Evolutionary conservation across 1,140 invertebrate genomes (phyloP), one percentile per base, ranked within the genome.

Genomic region (Pseudomyrmex gracilis): DNA sequence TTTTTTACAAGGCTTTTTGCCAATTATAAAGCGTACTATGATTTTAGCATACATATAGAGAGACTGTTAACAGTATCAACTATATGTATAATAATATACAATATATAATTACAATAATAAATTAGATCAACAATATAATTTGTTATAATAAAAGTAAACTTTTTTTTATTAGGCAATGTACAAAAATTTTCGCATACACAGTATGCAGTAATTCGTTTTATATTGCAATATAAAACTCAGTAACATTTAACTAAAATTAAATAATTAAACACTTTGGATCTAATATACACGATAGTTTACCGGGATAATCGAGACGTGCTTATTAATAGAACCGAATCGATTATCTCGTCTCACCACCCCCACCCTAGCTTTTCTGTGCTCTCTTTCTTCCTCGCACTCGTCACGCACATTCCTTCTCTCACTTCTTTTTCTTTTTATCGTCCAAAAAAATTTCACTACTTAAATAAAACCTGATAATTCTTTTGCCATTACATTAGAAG

Each of bases 161-260:
- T 64, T 17, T 66, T 68, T 74, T 82, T 80, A 80, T 82, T 80
- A 76, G 24, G 70, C 45, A 82, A 82, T 61, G 73, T 89, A 89
- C 73, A 90, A 90, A 87, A 90, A 71, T 61, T 57, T 76, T 78
- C 51, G 87, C 90, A 91, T 91, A 91, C 90, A 91, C 86, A 73
- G 90, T 91, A 91, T 91, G 90, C 89, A 90, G 49, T 5, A 78
- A 34, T 64, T 58, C 5, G 63, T 80, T 90, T 77, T 80, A 73
- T 87, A 78, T 73, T 61, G 43, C 10, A 34, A 83, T 86, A 89
- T 85, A 89, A 85, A 88, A 88, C 84, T 53, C 61, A 64, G 73
- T 84, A 84, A 84, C 68, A 24, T 24, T 71, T 20, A 57, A 73
- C 61, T 85, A 85, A 24, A 87, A 88, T 88, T 85, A 88, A 88